Evolutionary conservation across 2,113 vertebrate genomes (phyloP).

Genomic region (Aegotheles bennettii): DNA sequence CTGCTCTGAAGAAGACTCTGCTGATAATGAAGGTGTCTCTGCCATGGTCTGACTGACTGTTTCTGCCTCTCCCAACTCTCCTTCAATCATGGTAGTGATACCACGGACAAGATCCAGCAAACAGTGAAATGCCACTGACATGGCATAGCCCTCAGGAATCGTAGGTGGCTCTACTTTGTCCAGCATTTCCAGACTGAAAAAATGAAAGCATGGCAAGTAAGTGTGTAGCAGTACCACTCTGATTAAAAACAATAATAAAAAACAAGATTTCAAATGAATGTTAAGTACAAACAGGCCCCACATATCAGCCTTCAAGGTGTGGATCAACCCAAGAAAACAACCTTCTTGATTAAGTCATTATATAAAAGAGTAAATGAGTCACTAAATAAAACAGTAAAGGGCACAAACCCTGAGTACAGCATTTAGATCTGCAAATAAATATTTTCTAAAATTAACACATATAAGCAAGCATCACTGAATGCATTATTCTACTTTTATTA

Average conservation of each 20-base stretch:
- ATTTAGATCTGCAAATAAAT: background rate
- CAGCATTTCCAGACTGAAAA: constrained; percentile 91
- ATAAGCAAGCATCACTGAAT: background rate
- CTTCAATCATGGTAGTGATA: constrained; percentile 96
- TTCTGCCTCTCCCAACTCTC: constrained; percentile 81
- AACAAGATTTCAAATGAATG: background rate
- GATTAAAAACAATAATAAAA: background rate
- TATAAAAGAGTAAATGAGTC: background rate
- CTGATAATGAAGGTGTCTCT: constrained; percentile 63
- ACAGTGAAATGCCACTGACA: constrained; percentile 98
- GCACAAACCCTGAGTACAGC: background rate
- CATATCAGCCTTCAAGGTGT: background rate
- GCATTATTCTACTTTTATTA: background rate
- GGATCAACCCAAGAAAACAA: background rate
- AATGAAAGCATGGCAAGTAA: background rate
- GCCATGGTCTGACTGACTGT: constrained; percentile 49
- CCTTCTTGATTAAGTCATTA: background rate
- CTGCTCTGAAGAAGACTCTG: constrained; percentile 63
- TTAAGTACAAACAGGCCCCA: background rate
- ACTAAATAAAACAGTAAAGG: background rate
- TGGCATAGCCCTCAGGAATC: constrained; percentile 96
- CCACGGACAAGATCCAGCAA: constrained; percentile 95
- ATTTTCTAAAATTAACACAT: background rate
- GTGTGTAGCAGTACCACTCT: background rate
- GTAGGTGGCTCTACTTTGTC: constrained; percentile 98